A percentile compares a stretch with the other conserved stretches of the same genome.
Evolutionary conservation across 2,797 vertebrate genomes (phyloP).

Genomic region (Ctenopoma multispine): DNA sequence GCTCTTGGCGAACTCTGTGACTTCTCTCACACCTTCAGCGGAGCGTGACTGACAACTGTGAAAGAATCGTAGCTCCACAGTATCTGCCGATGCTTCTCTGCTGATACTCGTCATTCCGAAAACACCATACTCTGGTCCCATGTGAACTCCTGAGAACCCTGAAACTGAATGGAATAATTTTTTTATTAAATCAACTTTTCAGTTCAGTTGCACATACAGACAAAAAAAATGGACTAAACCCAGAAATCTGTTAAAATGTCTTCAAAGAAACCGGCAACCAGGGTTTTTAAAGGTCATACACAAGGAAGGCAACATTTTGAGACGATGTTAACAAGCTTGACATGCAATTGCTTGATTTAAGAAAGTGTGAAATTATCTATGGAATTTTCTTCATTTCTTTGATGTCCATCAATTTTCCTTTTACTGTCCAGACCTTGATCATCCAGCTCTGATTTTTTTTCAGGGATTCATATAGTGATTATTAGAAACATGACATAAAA

Average conservation of each 20-base stretch:
- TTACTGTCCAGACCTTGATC: too few relatives aligned
- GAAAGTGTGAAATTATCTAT: too few relatives aligned
- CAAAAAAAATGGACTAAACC: not conserved
- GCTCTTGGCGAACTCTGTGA: constrained; percentile 97
- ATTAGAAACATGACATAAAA: not conserved
- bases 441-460: too few relatives aligned
- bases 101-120: constrained; percentile 52
- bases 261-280: not conserved
- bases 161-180: not conserved
- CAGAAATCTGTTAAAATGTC: not conserved
- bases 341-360: not conserved
- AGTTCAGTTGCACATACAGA: too few relatives aligned
- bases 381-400: too few relatives aligned
- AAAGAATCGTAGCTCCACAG: constrained; percentile 96
- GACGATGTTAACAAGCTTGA: not conserved
- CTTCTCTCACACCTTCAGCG: constrained; percentile 95
- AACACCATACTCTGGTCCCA: constrained; percentile 40
- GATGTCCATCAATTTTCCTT: too few relatives aligned
- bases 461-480: not conserved
- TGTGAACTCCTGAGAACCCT: constrained; percentile 37
- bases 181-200: too few relatives aligned
- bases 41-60: constrained; percentile 96
- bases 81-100: constrained; percentile 84
- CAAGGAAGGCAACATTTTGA: not conserved
- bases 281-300: not conserved